Conservation (phyloP, 2,113 vertebrate species). For the Sprattus sprattus region DNA sequence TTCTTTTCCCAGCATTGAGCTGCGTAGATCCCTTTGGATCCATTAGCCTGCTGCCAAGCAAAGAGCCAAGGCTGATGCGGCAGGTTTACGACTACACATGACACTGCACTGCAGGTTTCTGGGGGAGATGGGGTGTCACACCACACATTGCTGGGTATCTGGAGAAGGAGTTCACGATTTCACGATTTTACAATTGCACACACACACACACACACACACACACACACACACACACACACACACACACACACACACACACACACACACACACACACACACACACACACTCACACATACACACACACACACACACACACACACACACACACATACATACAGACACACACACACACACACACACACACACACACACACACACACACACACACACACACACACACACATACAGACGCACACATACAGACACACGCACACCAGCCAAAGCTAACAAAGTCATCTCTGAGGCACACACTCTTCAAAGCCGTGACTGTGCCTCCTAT, state of each 20-base stretch:
- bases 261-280: too few relatives aligned
- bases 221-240: neutral
- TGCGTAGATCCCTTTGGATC: slow-evolving; percentile 38
- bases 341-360: neutral
- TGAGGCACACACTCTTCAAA: neutral
- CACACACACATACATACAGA: neutral
- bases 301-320: neutral
- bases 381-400: too few relatives aligned
- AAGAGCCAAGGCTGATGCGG: slow-evolving; percentile 35
- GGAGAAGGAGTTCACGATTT: too few relatives aligned
- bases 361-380: neutral
- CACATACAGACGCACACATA: neutral
- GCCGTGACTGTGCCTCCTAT: neutral
- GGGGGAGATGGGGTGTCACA: slow-evolving; percentile 10
- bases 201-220: neutral
- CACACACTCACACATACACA: neutral
- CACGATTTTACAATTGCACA: slow-evolving; percentile 3
- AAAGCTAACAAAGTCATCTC: slow-evolving; percentile 6
- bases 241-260: neutral
- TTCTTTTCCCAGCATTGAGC: slow-evolving; percentile 32
- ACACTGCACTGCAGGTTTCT: slow-evolving; percentile 21
- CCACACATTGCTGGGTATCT: slow-evolving; percentile 39
- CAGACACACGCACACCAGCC: neutral
- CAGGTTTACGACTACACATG: slow-evolving; percentile 39
- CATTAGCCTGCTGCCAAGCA: slow-evolving; percentile 38